Evolutionary conservation across 2,797 vertebrate species (phyloP), one percentile per base, ranked within the genome.

Genomic region (Brachymystax lenok): DNA sequence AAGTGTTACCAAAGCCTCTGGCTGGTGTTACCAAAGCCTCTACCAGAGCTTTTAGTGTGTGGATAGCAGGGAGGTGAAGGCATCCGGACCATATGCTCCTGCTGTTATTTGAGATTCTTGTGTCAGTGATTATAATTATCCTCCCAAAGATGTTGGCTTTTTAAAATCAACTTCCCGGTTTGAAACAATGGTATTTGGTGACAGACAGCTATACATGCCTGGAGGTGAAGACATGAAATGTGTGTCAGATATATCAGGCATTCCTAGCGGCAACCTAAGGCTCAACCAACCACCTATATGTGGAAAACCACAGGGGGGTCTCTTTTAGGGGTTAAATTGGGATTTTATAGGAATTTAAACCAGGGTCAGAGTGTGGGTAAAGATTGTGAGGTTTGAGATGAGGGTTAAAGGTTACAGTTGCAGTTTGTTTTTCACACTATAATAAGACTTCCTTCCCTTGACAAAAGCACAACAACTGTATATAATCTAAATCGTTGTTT

Each of bases 171-270:
- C 30, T 16, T 69, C 33, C 33, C 75, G 76, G 74, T 81, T 80
- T 78, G 79, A 72, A 69, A 69, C 68, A 71, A 56, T 69, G 24
- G 24, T 7, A n/a, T 78, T 79, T 75, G 74, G 63, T 88, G 84
- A 84, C 63, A 78, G 84, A 81, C 76, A 79, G 71, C 56, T 79
- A 79, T 81, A 86, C 77, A 81, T 86, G 81, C 50, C 74, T 79
- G 74, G 73, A 80, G 80, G 79, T 81, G 73, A 84, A 30, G 56
- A 21, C 1, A 19, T n/a, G 16, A 17, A 21, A 61, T 64, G 30
- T 28, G 63, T 50, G 46, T 24, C 35, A 52, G 73, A 69, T 35
- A 19, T 3, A n/a, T 17, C 56, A 61, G 17, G 56, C 16, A 17
- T 61, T 17, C 40, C 40, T 12, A 46, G 40, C 2, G 40, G 40